These are phyloP conservation scores for Volucella bombylans DNA, from an alignment of 2,888 invertebrate genomes.

Conservation along the genomic window DNA sequence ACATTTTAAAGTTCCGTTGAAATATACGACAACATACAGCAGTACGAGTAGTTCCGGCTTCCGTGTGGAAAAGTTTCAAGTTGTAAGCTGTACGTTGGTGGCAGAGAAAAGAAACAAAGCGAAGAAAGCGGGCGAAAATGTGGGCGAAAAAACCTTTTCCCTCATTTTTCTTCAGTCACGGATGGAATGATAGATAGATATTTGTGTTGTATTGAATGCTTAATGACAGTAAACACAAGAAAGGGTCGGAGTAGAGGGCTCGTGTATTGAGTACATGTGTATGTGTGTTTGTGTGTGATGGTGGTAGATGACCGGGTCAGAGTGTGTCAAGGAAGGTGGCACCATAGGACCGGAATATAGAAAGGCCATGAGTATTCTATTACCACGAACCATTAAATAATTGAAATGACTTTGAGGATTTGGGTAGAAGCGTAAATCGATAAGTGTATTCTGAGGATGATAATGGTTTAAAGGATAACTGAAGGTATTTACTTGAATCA, in stretches of 20 bases:
- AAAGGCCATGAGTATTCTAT: constrained; percentile 49
- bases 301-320: no score
- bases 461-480: constrained; percentile 23
- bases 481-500: constrained; percentile 26
- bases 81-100: constrained; percentile 18
- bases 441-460: constrained; percentile 29
- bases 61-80: constrained; percentile 49
- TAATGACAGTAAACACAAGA: constrained; percentile 55
- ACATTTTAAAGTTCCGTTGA: constrained; percentile 46
- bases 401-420: constrained; percentile 55
- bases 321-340: not conserved
- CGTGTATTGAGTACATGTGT: not conserved
- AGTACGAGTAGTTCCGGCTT: constrained; percentile 3
- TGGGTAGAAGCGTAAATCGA: constrained; percentile 50
- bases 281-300: not conserved
- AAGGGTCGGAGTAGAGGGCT: not conserved
- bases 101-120: constrained; percentile 41
- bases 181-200: constrained; percentile 62
- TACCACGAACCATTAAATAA: constrained; percentile 63
- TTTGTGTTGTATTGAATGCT: constrained; percentile 65
- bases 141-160: constrained; percentile 23
- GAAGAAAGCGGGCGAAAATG: constrained; percentile 6
- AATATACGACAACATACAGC: constrained; percentile 23
- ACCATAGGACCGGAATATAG: not conserved
- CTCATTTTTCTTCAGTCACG: constrained; percentile 59